Evolutionary conservation across 2,888 invertebrate genomes (phyloP), one percentile per base, ranked within the genome.

Genomic region (Sinentomon sp.): DNA sequence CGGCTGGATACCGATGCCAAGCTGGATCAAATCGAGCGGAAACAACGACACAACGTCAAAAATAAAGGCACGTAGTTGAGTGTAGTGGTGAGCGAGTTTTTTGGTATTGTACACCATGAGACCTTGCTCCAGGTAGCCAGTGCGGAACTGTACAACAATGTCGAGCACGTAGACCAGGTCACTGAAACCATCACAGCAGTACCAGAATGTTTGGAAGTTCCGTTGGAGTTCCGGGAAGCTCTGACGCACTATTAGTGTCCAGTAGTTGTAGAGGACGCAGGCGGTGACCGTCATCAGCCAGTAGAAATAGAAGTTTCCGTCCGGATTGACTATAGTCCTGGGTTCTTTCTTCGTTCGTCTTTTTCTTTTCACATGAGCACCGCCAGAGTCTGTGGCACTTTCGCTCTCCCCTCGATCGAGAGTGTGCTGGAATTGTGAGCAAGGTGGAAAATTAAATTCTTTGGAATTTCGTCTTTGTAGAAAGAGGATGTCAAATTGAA

Each of bases 231-330:
- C 87, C 16, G 83, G 80, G 53, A 89, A 76, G 51, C 85, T 85
- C 55, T 89, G 82, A 33, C 89, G 64, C 27, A 85, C 87, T 45
- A 89, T 89, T 40, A 83, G 63, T 19, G 87, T 78, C 89, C 89
- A 89, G 43, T 85, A 63, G 57, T 89, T 89, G 57, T 89, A 89
- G 37, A 89, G 64, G 44, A 87, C 78, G 52, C 82, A 80, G 41
- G 70, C 54, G 29, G 87, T 83, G 45, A 85, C 64, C 40, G 83
- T 55, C 63, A 80, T 72, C 44, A 89, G 57, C 89, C 89, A 89
- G 55, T 83, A 77, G 59, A 85, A 89, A 61, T 83, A 83, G 56
- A 83, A 77, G 55, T 80, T 83, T 49, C 83, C 83, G 56, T 89
- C 85, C 0, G 87, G 87, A 56, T 87, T 85, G 43, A 89, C 75